Conservation (phyloP, 2,113 vertebrate species). For the Terrapene triunguis region DNA sequence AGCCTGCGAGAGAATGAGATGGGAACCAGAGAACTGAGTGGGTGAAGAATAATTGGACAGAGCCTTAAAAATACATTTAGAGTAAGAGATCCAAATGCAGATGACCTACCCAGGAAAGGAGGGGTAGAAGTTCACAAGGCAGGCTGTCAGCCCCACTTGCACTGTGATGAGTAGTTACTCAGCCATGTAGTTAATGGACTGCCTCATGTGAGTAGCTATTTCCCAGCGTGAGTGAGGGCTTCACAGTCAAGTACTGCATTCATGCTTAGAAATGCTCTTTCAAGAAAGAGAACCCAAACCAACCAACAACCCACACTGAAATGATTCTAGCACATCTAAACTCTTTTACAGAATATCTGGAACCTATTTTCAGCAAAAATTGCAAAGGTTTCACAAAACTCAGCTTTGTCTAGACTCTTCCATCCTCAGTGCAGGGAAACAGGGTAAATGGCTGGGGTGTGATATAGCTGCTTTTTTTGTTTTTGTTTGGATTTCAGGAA, state of each 20-base stretch:
- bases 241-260: constrained; percentile 37
- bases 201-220: background rate
- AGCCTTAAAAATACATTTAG: background rate
- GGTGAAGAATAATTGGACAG: background rate
- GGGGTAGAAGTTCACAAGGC: background rate
- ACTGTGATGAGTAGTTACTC: constrained; percentile 24
- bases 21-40: background rate
- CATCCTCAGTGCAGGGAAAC: constrained; percentile 55
- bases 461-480: constrained; percentile 39
- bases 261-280: constrained; percentile 43
- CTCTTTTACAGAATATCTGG: constrained; percentile 67
- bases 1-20: background rate
- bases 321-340: constrained; percentile 37
- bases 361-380: constrained; percentile 60
- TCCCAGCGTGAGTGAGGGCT: background rate
- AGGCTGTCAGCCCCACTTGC: background rate
- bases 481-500: constrained; percentile 82
- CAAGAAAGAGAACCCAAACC: constrained; percentile 30
- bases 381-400: constrained; percentile 59
- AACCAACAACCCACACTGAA: background rate
- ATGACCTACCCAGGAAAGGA: background rate
- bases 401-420: constrained; percentile 67
- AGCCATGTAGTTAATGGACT: constrained; percentile 15
- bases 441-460: constrained; percentile 72
- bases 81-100: background rate